phyloP scores from a whole-genome alignment of 2,888 invertebrate species.

The Strigamia transsilvanica region DNA sequence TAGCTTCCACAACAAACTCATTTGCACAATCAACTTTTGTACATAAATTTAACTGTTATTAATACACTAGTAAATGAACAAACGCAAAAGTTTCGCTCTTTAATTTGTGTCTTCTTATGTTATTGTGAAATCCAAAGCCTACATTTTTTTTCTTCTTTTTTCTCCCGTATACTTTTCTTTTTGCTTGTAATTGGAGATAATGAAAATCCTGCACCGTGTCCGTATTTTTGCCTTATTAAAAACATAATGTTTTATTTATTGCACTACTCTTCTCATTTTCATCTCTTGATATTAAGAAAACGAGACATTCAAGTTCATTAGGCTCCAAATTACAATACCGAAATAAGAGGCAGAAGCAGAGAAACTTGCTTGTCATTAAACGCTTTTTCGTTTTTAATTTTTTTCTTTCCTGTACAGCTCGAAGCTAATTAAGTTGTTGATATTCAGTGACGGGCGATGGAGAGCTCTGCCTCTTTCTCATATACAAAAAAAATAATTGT shows the following conservation, averaged over 20 bases:
- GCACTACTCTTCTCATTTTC: constrained; percentile 34
- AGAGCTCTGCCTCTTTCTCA: neutral
- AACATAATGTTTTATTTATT: constrained; percentile 45
- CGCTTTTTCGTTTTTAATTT: constrained; percentile 17
- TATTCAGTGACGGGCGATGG: constrained; percentile 31
- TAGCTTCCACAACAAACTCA: constrained; percentile 49
- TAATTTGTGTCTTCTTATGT: neutral
- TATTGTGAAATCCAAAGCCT: neutral
- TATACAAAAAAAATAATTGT: constrained; percentile 5
- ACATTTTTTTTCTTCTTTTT: neutral
- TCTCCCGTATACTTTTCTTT: neutral
- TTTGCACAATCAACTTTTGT: constrained; percentile 49
- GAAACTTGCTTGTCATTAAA: constrained; percentile 45
- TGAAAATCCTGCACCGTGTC: constrained; percentile 42
- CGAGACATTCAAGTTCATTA: constrained; percentile 49
- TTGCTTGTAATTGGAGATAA: constrained; percentile 21
- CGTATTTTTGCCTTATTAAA: constrained; percentile 49
- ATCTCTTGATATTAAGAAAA: constrained; percentile 48
- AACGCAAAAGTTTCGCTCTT: neutral
- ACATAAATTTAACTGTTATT: constrained; percentile 38
- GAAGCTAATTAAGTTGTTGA: constrained; percentile 43
- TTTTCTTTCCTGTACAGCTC: constrained; percentile 9
- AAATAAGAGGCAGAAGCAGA: constrained; percentile 15
- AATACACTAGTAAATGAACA: constrained; percentile 23
- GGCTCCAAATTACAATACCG: constrained; percentile 41